phyloP scores from a whole-genome alignment of 2,888 invertebrate genomes.

The Microplitis deprimator region DNA sequence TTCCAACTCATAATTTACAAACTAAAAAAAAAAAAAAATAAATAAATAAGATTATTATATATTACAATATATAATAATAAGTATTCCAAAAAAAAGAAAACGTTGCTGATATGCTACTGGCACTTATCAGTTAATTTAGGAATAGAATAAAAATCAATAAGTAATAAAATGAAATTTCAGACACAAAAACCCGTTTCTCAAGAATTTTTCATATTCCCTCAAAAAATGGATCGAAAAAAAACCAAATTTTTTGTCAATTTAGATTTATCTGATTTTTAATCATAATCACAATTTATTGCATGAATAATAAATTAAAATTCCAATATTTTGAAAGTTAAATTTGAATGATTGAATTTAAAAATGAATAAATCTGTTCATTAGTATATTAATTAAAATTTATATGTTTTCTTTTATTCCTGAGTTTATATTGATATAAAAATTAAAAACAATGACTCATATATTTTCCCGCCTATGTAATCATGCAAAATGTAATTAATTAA shows the following conservation, averaged over 20 bases:
- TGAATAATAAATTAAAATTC: not conserved
- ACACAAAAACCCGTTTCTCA: not conserved
- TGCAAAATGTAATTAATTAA: not conserved
- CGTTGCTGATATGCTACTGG: not conserved
- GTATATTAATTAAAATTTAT: not conserved
- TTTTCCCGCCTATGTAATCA: not conserved
- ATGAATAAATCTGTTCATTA: not conserved
- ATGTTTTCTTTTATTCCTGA: not conserved
- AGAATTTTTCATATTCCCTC: not conserved
- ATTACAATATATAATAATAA: not conserved
- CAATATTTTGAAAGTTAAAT: not conserved
- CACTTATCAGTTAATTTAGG: not conserved
- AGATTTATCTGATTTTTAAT: not conserved
- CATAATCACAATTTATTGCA: not conserved
- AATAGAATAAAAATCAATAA: not conserved
- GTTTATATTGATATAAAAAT: too few relatives aligned
- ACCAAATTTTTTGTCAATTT: not conserved
- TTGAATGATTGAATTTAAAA: not conserved
- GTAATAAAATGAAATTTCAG: not conserved
- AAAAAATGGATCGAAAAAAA: not conserved
- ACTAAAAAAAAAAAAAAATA: not conserved
- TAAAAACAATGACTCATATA: not conserved
- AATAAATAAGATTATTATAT: not conserved
- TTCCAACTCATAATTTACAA: not conserved
- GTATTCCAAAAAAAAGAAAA: not conserved